phyloP scores from a whole-genome alignment of 2,797 vertebrate species.

The Tachyglossus aculeatus region DNA sequence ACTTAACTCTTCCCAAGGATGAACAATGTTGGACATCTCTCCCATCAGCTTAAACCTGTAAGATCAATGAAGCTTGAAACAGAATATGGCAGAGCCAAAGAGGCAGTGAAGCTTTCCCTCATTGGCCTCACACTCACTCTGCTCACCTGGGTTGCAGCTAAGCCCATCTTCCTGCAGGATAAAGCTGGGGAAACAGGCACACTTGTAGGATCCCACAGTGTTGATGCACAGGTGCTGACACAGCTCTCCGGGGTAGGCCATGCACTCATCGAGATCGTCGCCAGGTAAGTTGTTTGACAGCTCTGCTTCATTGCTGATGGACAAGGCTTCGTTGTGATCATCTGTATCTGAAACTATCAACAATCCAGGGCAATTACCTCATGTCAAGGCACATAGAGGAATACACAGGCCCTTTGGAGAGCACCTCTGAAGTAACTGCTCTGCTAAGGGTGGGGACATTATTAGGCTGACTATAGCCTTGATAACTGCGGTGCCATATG shows the following conservation, averaged over 20 bases:
- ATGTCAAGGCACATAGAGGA: background rate
- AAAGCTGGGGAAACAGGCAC: slow-evolving; percentile 84
- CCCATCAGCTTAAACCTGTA: background rate
- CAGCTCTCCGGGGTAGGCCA: slow-evolving; percentile 76
- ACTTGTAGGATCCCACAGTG: slow-evolving; percentile 85
- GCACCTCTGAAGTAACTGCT: too few species aligned
- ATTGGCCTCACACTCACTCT: background rate
- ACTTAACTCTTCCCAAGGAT: background rate
- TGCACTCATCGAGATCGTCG: slow-evolving; percentile 84
- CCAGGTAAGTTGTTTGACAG: slow-evolving; percentile 81
- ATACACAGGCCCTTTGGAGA: background rate
- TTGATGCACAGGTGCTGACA: slow-evolving; percentile 84
- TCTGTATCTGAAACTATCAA: slow-evolving; percentile 80
- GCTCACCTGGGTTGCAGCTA: slow-evolving; percentile 83
- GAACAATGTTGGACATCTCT: background rate
- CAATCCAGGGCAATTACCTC: background rate
- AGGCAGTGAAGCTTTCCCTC: background rate
- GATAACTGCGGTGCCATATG: too few species aligned
- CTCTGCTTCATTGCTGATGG: slow-evolving; percentile 76
- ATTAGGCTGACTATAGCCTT: too few species aligned
- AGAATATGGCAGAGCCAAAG: background rate
- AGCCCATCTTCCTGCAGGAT: slow-evolving; percentile 81
- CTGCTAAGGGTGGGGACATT: too few species aligned
- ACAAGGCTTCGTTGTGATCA: slow-evolving; percentile 80
- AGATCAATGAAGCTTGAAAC: background rate